Percentiles rank a stretch among this genome's conserved stretches.
phyloP scores from a whole-genome alignment of 2,888 invertebrate species.

The Caenorhabditis macrosperma region DNA sequence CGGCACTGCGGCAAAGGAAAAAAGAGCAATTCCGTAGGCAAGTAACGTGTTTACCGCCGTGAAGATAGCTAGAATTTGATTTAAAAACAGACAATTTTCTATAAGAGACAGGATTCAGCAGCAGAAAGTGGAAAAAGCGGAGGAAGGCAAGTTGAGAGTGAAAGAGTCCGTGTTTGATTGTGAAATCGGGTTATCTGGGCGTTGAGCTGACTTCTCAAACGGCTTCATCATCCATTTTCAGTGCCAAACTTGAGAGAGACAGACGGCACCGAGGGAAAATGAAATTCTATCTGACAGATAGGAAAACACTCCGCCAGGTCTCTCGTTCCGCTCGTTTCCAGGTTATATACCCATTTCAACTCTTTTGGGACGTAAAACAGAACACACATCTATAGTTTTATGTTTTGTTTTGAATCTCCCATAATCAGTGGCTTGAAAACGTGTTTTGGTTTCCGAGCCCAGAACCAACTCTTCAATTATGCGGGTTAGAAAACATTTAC shows the following conservation, averaged over 20 bases:
- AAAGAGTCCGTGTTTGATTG: conserved; percentile 4
- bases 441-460: conserved; percentile 10
- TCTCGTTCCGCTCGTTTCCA: too few species aligned
- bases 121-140: conserved; percentile 18
- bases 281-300: too few species aligned
- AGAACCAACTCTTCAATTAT: too few species aligned
- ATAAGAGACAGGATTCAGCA: conserved; percentile 12
- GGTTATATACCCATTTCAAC: not conserved
- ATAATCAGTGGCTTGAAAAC: conserved; percentile 2
- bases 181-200: conserved; percentile 2
- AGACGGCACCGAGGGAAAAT: not conserved
- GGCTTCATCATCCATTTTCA: not conserved
- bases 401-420: not conserved
- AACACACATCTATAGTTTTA: not conserved
- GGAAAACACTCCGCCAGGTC: too few species aligned
- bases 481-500: not conserved
- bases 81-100: conserved; percentile 17
- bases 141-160: not conserved
- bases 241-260: not conserved
- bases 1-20: too few species aligned
- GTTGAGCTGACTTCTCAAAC: not conserved
- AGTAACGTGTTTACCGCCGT: conserved; percentile 18
- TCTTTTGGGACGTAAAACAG: not conserved
- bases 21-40: not conserved
- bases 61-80: conserved; percentile 49